Conservation (phyloP, 2,113 vertebrate species). For the Psilopsiagon aymara region DNA sequence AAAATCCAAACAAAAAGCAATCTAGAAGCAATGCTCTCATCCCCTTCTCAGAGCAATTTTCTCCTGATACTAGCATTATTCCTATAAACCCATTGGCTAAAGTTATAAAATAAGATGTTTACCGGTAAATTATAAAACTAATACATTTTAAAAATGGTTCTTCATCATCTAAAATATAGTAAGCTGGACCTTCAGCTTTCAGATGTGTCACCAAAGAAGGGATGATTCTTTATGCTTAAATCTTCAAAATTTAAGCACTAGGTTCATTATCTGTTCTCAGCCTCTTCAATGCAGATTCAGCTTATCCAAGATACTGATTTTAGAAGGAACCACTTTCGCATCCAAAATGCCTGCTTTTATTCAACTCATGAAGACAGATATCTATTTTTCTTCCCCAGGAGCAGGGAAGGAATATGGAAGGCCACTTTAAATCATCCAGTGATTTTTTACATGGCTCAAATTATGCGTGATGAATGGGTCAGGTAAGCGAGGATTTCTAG, state of each 20-base stretch:
- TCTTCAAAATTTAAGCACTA: not conserved
- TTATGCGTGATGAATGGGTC: not conserved
- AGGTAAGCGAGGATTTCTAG: not conserved
- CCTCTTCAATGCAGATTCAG: not conserved
- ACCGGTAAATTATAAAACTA: not conserved
- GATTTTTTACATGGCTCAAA: not conserved
- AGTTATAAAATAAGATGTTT: not conserved
- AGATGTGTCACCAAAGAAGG: not conserved
- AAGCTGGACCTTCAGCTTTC: not conserved
- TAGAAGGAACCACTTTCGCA: not conserved
- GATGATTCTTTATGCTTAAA: not conserved
- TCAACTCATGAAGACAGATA: not conserved
- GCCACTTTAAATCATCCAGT: not conserved
- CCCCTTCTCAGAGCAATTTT: not conserved
- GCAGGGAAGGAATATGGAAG: not conserved
- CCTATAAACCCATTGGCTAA: not conserved
- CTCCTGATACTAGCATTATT: not conserved
- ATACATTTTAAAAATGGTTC: rapidly evolving
- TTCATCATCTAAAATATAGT: not conserved
- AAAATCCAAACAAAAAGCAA: not conserved
- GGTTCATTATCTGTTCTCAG: not conserved
- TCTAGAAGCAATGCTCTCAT: not conserved
- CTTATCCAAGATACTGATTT: not conserved
- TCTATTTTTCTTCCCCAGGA: not conserved
- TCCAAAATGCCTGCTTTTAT: not conserved